Percentiles rank a stretch among this genome's conserved stretches.
Conservation (phyloP, 1,140 invertebrate species). For the Cyclina sinensis region DNA sequence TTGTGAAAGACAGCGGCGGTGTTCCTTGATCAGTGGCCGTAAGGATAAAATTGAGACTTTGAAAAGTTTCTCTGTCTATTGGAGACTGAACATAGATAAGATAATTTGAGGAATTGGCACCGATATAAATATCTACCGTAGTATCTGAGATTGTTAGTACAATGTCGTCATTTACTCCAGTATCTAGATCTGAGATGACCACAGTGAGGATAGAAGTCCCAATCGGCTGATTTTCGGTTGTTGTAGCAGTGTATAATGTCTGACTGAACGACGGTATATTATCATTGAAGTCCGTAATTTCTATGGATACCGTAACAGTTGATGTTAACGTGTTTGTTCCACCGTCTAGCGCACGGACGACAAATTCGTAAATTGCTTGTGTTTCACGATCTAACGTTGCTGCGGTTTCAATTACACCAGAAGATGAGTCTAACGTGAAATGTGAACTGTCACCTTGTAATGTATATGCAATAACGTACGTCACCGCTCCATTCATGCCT, state of each 20-base stretch:
- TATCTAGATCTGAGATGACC: conserved; percentile 87
- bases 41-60: conserved; percentile 93
- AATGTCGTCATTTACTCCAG: conserved; percentile 93
- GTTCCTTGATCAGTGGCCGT: conserved; percentile 89
- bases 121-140: conserved; percentile 87
- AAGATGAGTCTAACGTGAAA: conserved; percentile 68
- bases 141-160: conserved; percentile 89
- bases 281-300: conserved; percentile 82
- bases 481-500: conserved; percentile 71
- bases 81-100: conserved; percentile 88
- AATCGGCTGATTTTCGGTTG: conserved; percentile 95
- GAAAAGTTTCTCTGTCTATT: conserved; percentile 94
- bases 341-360: conserved; percentile 72
- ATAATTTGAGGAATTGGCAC: conserved; percentile 94
- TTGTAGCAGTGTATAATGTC: conserved; percentile 88
- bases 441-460: conserved; percentile 61
- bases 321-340: conserved; percentile 62
- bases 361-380: conserved; percentile 67
- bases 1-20: conserved; percentile 65
- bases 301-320: conserved; percentile 75
- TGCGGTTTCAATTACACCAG: conserved; percentile 71
- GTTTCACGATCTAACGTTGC: conserved; percentile 73
- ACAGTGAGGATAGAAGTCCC: conserved; percentile 94
- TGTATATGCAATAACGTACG: conserved; percentile 66
- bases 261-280: conserved; percentile 86